Evolutionary conservation across 2,113 vertebrate genomes (phyloP), one percentile per base, ranked within the genome.

Genomic region (Xenopus laevis): DNA sequence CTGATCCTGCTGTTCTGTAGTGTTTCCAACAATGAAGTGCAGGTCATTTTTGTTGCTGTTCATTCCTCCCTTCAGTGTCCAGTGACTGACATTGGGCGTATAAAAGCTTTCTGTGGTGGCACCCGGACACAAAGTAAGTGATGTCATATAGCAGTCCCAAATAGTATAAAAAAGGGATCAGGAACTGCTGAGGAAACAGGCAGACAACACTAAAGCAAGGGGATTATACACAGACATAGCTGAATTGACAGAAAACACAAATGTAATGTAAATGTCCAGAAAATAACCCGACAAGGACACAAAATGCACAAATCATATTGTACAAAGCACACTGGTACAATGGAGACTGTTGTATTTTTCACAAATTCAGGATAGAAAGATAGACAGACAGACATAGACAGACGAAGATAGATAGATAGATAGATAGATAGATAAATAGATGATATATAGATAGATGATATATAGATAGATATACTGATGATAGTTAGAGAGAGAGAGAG

Each of bases 201-300:
- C 72, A 74, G 72, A 67, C 72, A 74, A 74, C 53, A 61, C 72
- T 74, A 74, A 68, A 74, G 64, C 72, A 61, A 44, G 20, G 72
- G 72, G 72, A 75, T 75, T 75, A 75, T 75, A 62, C 72, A 75
- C 72, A 75, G 72, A 75, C 72, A 75, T 75, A 61, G 72, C 72
- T 75, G 72, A 75, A 62, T 55, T 61, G 72, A 50, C 72, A 75
- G 33, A 75, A 75, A 75, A 68, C 53, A 74, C 46, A 23, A 59
- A 62, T 52, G 45, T 61, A 75, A 62, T 68, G 72, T 68, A 52
- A 59, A 75, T 68, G 58, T 62, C 64, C 57, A 62, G 45, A 75
- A 75, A 62, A 75, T 62, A 75, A 68, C 12, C n/a, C 44, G 60
- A 18, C 59, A 65, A 50, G 44, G 21, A 50, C 21, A 66, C 18